Percentiles rank a stretch among this genome's conserved stretches.
Conservation (phyloP, 2,888 invertebrate genomes). For the Hydropsyche betteni region DNA sequence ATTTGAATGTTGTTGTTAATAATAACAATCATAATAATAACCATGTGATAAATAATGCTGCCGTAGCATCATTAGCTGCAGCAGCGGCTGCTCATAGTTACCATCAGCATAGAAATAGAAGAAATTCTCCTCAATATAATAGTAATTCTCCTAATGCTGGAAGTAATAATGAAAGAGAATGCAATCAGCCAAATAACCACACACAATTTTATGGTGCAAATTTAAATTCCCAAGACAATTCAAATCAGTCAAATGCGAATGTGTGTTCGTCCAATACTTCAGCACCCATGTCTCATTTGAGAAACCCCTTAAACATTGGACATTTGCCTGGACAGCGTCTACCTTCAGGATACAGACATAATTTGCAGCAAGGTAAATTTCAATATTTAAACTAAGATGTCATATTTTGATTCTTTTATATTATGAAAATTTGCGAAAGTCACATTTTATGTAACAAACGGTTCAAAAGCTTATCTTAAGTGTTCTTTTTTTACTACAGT, state of each 20-base stretch:
- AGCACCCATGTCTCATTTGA: slow-evolving; percentile 64
- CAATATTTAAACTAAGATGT: slow-evolving; percentile 38
- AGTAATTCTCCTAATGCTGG: slow-evolving; percentile 61
- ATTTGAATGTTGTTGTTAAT: slow-evolving; percentile 65
- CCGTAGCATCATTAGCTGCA: slow-evolving; percentile 64
- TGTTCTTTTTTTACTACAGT: slow-evolving; percentile 2
- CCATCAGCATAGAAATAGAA: slow-evolving; percentile 63
- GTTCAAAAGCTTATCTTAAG: not conserved
- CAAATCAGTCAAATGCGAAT: slow-evolving; percentile 32
- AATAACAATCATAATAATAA: slow-evolving; percentile 67
- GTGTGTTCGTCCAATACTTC: slow-evolving; percentile 55
- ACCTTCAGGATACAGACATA: slow-evolving; percentile 63
- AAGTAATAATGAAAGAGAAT: slow-evolving; percentile 20
- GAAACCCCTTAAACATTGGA: slow-evolving; percentile 62
- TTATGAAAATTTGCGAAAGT: slow-evolving; percentile 50
- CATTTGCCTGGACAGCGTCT: slow-evolving; percentile 59
- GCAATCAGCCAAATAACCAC: slow-evolving; percentile 28
- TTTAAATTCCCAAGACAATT: slow-evolving; percentile 55
- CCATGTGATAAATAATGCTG: slow-evolving; percentile 65
- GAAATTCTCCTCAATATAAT: slow-evolving; percentile 60
- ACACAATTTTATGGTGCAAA: slow-evolving; percentile 44
- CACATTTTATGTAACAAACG: slow-evolving; percentile 40
- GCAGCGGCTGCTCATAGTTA: slow-evolving; percentile 65
- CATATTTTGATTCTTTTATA: slow-evolving; percentile 28
- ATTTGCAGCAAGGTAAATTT: slow-evolving; percentile 63